Base-by-base conservation (phyloP, 2,888 invertebrate species). In the Homarus gammarus region DNA sequence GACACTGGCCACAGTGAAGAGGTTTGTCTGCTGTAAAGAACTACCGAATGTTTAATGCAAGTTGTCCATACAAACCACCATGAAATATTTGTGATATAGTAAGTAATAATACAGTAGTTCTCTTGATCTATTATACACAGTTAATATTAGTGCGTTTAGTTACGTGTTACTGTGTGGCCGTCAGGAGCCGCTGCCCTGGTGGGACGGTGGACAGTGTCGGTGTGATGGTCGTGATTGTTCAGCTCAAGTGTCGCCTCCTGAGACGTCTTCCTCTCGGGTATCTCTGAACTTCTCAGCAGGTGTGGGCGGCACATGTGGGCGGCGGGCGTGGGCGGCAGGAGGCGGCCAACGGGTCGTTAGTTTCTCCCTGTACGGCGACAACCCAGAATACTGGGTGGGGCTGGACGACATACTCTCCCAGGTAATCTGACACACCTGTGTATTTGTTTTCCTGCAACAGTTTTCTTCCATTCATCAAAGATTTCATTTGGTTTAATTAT, bases 221-320 rank as follows among this genome's bases (percentile, higher is more conserved):
- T 38, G 56, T 31, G n/a, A 33, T 1, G 33, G 36, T 8, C 36
- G 36, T 3, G 61, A n/a, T 12, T 40, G 27, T 61, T 3, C 5
- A 40, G 22, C 40, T 8, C 3, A 15, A 33, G 40, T 12, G 0
- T 6, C 31, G 31, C 0, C 68, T 2, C 12, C 44, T 12, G 0
- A 15, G 31, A 27, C 2, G 70, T 12, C 56, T 22, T 0, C 56
- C 56, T 22, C 10, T 56, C 15, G 64, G 33, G 36, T 33, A 0
- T 12, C 31, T 12, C 15, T 18, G 27, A 8, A 1, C 31, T 8
- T 15, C 27, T 5, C 27, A 6, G 22, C 12, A 27, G 44, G 8
- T 6, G 82, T 40, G 40, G 73, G 73, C n/a, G 87, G 70, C 70
- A 87, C 87, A 8, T 87, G 87, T 36, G 72, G 87, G 33, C 61